Percentiles rank a stretch among this genome's conserved stretches.
Conservation (phyloP, 2,888 invertebrate species). For the Ecliptopera silaceata region DNA sequence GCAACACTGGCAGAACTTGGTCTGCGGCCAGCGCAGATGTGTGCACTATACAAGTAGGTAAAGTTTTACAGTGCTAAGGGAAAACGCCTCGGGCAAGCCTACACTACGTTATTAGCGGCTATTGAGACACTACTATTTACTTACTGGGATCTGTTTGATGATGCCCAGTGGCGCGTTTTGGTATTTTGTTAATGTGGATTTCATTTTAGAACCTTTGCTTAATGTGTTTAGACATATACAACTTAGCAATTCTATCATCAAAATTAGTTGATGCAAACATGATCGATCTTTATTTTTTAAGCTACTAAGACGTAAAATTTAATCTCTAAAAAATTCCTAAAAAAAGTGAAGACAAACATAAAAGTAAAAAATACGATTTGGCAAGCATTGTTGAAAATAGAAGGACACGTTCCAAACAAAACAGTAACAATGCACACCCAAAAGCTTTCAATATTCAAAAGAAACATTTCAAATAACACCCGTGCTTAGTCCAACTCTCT, state of each 20-base stretch:
- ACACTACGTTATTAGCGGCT: slow-evolving; percentile 72
- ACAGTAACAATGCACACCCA: slow-evolving; percentile 16
- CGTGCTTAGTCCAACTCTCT: slow-evolving; percentile 29
- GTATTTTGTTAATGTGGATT: slow-evolving; percentile 34
- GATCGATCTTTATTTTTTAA: too few relatives aligned
- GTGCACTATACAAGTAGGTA: slow-evolving; percentile 45
- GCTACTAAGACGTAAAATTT: too few relatives aligned
- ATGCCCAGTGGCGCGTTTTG: slow-evolving; percentile 54
- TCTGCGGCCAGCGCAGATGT: slow-evolving; percentile 77
- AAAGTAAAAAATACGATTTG: too few relatives aligned
- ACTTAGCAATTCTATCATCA: too few relatives aligned
- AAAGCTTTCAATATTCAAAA: slow-evolving; percentile 29
- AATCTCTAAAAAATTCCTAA: too few relatives aligned
- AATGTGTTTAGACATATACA: too few relatives aligned
- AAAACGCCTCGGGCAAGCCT: slow-evolving; percentile 70
- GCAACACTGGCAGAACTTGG: slow-evolving; percentile 75
- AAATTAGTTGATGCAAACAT: too few relatives aligned
- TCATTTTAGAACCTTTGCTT: background rate
- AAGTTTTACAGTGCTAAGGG: slow-evolving; percentile 64
- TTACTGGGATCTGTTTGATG: slow-evolving; percentile 57
- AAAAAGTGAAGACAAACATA: too few relatives aligned
- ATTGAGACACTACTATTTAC: slow-evolving; percentile 79
- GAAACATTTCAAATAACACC: slow-evolving; percentile 48
- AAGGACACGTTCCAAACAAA: slow-evolving; percentile 19
- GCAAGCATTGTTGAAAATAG: background rate